A percentile compares a stretch with the other conserved stretches of the same genome.
Conservation (phyloP, 2,113 vertebrate species). For the Paramisgurnus dabryanus region DNA sequence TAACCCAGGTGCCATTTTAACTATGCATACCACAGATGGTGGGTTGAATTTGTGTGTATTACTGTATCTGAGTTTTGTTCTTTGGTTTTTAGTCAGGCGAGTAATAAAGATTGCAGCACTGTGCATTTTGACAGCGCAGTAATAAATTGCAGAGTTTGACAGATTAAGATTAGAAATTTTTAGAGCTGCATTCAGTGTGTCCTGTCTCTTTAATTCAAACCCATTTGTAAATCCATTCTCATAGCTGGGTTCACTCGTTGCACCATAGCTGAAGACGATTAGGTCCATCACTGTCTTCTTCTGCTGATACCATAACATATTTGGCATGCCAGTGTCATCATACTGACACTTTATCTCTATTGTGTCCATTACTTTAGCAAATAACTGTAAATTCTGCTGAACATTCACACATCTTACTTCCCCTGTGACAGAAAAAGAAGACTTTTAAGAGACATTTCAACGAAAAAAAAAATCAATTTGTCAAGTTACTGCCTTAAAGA, state of each 20-base stretch:
- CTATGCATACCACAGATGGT: background rate
- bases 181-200: constrained; percentile 41
- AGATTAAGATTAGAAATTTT: constrained; percentile 20
- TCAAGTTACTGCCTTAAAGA: background rate
- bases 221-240: constrained; percentile 50
- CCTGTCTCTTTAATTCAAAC: constrained; percentile 45
- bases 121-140: constrained; percentile 70
- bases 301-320: constrained; percentile 70
- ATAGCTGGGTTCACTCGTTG: background rate
- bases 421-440: constrained; percentile 52
- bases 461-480: background rate
- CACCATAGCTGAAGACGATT: constrained; percentile 57
- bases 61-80: background rate
- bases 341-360: constrained; percentile 60
- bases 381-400: constrained; percentile 42
- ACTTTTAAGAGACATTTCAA: background rate
- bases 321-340: accelerated
- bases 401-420: constrained; percentile 43
- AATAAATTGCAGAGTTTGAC: constrained; percentile 67
- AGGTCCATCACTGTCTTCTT: constrained; percentile 55
- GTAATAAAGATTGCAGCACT: constrained; percentile 58
- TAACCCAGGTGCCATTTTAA: background rate
- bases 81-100: constrained; percentile 56
- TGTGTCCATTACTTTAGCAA: background rate
- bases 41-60: background rate